A percentile compares a stretch with the other conserved stretches of the same genome.
These are phyloP conservation scores for Drosophila littoralis DNA, from an alignment of 1,140 invertebrate species.

Conservation along the genomic window DNA sequence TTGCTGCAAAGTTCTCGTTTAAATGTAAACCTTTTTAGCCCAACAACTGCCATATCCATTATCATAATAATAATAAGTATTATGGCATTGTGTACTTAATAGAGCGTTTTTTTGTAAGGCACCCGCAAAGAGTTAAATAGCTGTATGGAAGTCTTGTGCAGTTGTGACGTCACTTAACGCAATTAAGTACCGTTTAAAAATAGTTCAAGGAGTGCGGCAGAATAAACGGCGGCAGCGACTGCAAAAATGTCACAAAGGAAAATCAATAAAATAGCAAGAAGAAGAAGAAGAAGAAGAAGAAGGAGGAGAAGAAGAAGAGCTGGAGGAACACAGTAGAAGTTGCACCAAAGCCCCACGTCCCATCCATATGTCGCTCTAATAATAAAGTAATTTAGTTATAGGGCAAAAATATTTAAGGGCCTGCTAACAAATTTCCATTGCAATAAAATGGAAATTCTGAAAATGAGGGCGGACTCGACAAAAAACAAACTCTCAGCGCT, in stretches of 20 bases:
- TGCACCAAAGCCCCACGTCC: not conserved
- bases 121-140: constrained; percentile 13
- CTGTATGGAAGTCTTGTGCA: constrained; percentile 34
- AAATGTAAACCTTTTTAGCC: not conserved
- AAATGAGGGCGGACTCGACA: constrained; percentile 15
- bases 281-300: not conserved
- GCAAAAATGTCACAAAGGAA: constrained; percentile 47
- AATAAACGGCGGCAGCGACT: constrained; percentile 15
- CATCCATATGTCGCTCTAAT: constrained; percentile 43
- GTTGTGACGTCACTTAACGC: constrained; percentile 38
- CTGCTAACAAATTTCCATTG: constrained; percentile 34
- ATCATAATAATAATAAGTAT: not conserved
- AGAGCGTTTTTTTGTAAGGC: not conserved
- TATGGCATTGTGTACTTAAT: constrained; percentile 10
- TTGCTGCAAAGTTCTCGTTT: not conserved
- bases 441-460: constrained; percentile 24
- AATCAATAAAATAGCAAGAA: constrained; percentile 61
- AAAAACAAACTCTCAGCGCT: constrained; percentile 7
- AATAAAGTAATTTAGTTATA: constrained; percentile 61
- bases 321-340: not conserved
- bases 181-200: constrained; percentile 46
- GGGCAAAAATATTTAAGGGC: constrained; percentile 38
- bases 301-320: constrained; percentile 22
- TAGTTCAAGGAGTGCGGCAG: constrained; percentile 45
- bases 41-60: constrained; percentile 6